phyloP scores from a whole-genome alignment of 2,113 vertebrate species.

The Cricetomys ansorgei region DNA sequence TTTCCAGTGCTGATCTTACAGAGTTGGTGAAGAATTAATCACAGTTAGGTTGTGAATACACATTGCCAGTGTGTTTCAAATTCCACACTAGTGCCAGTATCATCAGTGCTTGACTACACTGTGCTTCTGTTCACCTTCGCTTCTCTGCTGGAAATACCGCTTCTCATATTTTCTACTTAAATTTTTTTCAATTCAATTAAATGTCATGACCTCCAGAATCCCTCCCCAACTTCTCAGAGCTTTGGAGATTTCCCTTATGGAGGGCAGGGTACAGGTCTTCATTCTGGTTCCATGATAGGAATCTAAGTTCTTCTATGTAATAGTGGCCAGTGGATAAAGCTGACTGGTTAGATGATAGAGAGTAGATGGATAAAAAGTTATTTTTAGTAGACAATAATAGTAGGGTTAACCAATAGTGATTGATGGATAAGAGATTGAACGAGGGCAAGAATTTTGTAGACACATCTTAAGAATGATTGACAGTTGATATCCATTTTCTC shows the following conservation, averaged over 20 bases:
- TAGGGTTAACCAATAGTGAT: too few species aligned
- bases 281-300: background rate
- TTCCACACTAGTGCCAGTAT: background rate
- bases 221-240: background rate
- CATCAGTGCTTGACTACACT: too few species aligned
- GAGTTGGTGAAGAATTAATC: background rate
- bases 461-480: background rate
- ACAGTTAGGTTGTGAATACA: background rate
- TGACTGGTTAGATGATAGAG: background rate
- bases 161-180: background rate
- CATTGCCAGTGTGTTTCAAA: background rate
- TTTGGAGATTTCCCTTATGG: background rate
- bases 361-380: background rate
- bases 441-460: background rate
- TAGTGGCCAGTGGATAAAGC: background rate
- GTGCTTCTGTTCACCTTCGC: background rate
- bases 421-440: background rate
- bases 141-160: background rate
- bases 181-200: background rate
- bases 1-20: background rate
- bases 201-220: background rate
- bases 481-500: background rate
- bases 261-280: background rate
- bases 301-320: background rate
- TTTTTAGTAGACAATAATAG: background rate